Base-by-base conservation (phyloP, 2,797 vertebrate species). In the Notolabrus celidotus region DNA sequence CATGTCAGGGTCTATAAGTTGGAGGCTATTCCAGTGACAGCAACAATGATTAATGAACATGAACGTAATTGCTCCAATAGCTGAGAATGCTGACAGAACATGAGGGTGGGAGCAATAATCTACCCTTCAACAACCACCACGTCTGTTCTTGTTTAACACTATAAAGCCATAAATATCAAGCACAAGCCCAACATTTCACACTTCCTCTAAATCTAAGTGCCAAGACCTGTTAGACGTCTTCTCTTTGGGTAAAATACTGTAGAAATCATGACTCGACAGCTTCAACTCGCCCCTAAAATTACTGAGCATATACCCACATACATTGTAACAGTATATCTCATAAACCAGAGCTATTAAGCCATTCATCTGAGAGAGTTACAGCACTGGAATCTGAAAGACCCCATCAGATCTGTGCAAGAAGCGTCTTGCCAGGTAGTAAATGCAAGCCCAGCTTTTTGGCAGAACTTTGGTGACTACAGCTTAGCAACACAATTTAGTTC, bases 41-140 rank as follows among this genome's bases (percentile, higher is more conserved):
- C 64, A 46, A 71, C 61, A 34, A 55, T 86, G 83, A 90, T 87
- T 70, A 78, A 91, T 86, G 85, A 80, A 83, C 80, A 76, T 74
- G 77, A 81, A 85, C 76, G 60, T 69, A 79, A 85, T 74, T 61
- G 60, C 51, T 75, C 23, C 42, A 45, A 64, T 75, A 67, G 70
- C 60, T 55, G 65, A 36, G 45, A 58, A 57, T 65, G 71, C 75
- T 67, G 80, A 84, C 63, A 79, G 73, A 80, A 79, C 74, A 76
- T 31, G 38, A 80, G 81, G 68, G 75, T 76, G 71, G 77, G 59
- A 31, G 50, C 77, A 72, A 71, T 84, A 73, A 87, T 86, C 88
- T 77, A 82, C 76, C 54, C 45, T 55, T 83, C 66, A 74, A 68
- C 60, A 73, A 63, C 67, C 12, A 7, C 52, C 49, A 64, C 7